Conservation (phyloP, 2,888 invertebrate species). For the Leptinotarsa juncta region DNA sequence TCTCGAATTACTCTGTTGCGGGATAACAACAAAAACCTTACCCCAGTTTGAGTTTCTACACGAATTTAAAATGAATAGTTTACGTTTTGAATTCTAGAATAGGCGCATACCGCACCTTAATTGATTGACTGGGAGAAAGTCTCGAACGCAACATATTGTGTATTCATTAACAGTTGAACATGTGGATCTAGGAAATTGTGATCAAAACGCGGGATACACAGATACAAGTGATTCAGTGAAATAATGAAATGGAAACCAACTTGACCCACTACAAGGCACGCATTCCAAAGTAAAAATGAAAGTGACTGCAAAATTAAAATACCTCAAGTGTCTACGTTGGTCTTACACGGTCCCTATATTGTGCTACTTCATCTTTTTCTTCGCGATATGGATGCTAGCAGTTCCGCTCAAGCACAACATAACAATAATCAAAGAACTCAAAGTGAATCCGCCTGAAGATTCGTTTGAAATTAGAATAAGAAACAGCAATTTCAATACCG, state of each 20-base stretch:
- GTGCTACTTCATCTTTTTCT: constrained; percentile 69
- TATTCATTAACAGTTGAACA: not conserved
- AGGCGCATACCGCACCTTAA: constrained; percentile 4
- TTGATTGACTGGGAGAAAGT: constrained; percentile 5
- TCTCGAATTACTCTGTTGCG: not conserved
- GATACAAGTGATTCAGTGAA: not conserved
- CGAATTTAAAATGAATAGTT: not conserved
- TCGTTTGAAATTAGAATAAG: constrained; percentile 62
- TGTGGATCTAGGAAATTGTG: not conserved
- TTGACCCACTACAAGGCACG: not conserved
- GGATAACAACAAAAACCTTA: not conserved
- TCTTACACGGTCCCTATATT: constrained; percentile 69
- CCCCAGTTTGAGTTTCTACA: too few species aligned
- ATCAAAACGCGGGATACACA: not conserved
- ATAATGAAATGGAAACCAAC: constrained; percentile 1
- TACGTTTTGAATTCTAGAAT: not conserved
- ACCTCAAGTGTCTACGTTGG: constrained; percentile 65
- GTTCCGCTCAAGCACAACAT: constrained; percentile 63
- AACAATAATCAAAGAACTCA: constrained; percentile 51
- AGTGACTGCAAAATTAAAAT: constrained; percentile 26
- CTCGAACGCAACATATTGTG: not conserved
- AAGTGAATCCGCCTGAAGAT: constrained; percentile 54
- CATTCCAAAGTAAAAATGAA: constrained; percentile 27
- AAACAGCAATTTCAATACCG: constrained; percentile 69
- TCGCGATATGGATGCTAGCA: constrained; percentile 68